Evolutionary conservation across 1,140 invertebrate species (phyloP).

Genomic region (Proctacanthus coquilletti): DNA sequence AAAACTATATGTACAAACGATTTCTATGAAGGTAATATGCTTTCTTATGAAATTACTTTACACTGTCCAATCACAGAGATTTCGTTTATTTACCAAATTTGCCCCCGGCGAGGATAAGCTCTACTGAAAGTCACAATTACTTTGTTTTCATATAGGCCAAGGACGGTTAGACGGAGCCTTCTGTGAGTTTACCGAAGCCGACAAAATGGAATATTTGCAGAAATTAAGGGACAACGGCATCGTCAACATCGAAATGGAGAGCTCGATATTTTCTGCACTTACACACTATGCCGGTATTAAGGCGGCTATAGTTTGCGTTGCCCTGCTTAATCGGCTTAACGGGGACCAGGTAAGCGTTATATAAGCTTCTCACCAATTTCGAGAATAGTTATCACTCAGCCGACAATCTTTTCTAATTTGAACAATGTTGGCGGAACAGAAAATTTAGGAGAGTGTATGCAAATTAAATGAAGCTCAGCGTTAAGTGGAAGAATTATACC

Average conservation of each 20-base stretch:
- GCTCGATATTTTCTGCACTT: conserved; percentile 68
- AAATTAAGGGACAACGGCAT: conserved; percentile 64
- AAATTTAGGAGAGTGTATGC: too few species aligned
- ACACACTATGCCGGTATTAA: conserved; percentile 88
- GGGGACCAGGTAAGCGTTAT: conserved; percentile 68
- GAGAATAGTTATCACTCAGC: not conserved
- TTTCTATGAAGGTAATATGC: conserved; percentile 89
- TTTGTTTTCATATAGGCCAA: conserved; percentile 41
- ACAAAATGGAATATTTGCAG: conserved; percentile 79
- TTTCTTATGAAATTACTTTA: not conserved
- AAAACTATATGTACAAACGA: conserved; percentile 94
- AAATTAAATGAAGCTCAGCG: too few species aligned
- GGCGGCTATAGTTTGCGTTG: conserved; percentile 85
- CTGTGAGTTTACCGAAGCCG: conserved; percentile 78
- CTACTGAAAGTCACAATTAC: conserved; percentile 1
- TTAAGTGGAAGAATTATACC: too few species aligned
- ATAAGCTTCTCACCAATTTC: not conserved
- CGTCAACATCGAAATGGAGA: conserved; percentile 97
- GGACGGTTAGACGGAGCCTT: conserved; percentile 92
- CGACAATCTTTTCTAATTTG: not conserved
- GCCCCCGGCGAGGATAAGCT: not conserved
- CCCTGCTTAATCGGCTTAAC: conserved; percentile 81
- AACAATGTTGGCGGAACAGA: too few species aligned
- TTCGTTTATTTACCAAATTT: not conserved
- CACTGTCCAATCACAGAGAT: not conserved